Evolutionary conservation across 2,888 invertebrate species (phyloP).

Genomic region (Dolomedes plantarius): DNA sequence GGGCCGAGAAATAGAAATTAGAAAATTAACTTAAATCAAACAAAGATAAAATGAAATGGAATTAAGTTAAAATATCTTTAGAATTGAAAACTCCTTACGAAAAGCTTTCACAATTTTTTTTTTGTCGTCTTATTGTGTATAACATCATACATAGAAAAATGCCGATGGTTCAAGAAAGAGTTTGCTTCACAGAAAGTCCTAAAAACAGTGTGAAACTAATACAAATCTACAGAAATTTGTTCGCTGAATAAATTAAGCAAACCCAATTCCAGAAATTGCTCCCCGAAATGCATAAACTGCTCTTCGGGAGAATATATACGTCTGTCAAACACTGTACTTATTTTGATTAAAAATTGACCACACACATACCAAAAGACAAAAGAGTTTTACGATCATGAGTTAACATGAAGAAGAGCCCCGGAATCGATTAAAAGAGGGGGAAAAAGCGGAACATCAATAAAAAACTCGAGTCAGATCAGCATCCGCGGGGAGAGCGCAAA

Average conservation of each 20-base stretch:
- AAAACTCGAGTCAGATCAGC: neutral
- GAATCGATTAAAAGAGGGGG: neutral
- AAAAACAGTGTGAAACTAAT: too few relatives aligned
- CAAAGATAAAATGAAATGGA: too few relatives aligned
- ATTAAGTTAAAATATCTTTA: too few relatives aligned
- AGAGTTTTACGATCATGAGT: neutral
- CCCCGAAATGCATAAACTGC: neutral
- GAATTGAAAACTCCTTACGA: too few relatives aligned
- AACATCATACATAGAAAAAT: too few relatives aligned
- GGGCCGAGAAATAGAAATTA: too few relatives aligned
- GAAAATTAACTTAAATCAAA: too few relatives aligned
- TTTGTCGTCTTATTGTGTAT: too few relatives aligned
- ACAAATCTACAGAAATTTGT: too few relatives aligned
- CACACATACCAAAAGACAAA: neutral
- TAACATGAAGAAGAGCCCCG: neutral
- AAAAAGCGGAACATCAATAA: neutral
- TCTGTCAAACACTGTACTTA: neutral
- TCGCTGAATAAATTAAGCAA: neutral
- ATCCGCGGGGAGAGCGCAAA: neutral
- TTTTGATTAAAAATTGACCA: conserved; percentile 1
- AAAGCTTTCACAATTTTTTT: too few relatives aligned
- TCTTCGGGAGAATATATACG: neutral
- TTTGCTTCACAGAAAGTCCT: too few relatives aligned
- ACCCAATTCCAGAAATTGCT: neutral
- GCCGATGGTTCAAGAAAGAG: too few relatives aligned